These are phyloP conservation scores for Meleagris gallopavo DNA, from an alignment of 2,113 vertebrate genomes.

Conservation along the genomic window DNA sequence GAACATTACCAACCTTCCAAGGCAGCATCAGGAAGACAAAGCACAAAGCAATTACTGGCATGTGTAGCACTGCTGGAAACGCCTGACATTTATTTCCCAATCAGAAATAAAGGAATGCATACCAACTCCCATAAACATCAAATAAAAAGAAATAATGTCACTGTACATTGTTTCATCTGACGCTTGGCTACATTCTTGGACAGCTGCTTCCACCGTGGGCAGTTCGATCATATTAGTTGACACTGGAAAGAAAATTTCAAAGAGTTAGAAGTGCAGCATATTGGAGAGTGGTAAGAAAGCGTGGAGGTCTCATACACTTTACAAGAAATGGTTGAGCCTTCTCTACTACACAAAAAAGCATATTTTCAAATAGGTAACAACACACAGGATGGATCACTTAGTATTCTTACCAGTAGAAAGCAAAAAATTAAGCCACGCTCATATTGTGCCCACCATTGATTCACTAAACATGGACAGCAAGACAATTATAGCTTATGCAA, in stretches of 20 bases:
- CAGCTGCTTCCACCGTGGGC: constrained; percentile 85
- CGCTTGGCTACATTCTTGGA: constrained; percentile 92
- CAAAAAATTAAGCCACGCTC: not conserved
- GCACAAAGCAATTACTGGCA: not conserved
- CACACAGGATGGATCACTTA: not conserved
- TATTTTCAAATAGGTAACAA: not conserved
- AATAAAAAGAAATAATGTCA: not conserved
- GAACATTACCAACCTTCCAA: not conserved
- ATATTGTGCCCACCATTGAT: not conserved
- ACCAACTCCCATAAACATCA: not conserved
- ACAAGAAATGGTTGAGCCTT: not conserved
- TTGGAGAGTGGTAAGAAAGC: not conserved
- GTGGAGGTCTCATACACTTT: not conserved
- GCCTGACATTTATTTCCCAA: not conserved
- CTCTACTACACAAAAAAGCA: not conserved
- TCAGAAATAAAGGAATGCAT: not conserved
- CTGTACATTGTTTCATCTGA: constrained; percentile 90
- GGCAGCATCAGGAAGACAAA: not conserved
- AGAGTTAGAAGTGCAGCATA: not conserved
- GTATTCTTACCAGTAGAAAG: not conserved
- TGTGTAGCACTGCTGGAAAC: not conserved
- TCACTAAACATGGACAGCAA: not conserved
- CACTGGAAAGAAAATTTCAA: constrained; percentile 81
- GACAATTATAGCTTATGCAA: not conserved
- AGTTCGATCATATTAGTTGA: constrained; percentile 92